These are phyloP conservation scores for Brachypalpus laphriformis DNA, from an alignment of 2,888 invertebrate genomes.

Conservation along the genomic window DNA sequence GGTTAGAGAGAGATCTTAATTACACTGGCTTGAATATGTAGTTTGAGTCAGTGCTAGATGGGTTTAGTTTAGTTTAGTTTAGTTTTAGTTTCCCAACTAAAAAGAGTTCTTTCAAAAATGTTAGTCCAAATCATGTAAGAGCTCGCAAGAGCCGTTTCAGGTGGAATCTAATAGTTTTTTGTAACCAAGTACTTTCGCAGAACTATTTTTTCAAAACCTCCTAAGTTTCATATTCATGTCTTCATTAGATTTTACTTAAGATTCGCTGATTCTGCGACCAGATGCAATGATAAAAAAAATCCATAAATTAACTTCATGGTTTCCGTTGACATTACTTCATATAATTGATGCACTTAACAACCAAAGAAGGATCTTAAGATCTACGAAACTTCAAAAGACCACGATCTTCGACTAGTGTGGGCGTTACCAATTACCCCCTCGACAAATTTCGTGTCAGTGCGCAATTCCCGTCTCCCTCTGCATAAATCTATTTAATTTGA, in stretches of 20 bases:
- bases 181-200: not conserved
- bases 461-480: conserved; percentile 4
- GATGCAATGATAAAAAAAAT: not conserved
- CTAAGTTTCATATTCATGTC: not conserved
- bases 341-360: not conserved
- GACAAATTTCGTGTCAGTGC: conserved; percentile 12
- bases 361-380: not conserved
- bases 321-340: not conserved
- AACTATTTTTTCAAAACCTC: not conserved
- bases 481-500: conserved; percentile 54
- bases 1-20: too few species aligned
- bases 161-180: too few species aligned
- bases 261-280: not conserved
- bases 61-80: too few species aligned
- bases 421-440: conserved; percentile 57
- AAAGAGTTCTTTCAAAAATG: too few species aligned
- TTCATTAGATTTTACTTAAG: not conserved
- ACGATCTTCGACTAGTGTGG: conserved; percentile 17
- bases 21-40: too few species aligned
- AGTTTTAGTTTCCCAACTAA: too few species aligned
- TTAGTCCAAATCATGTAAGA: too few species aligned
- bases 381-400: not conserved
- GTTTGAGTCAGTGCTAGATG: too few species aligned
- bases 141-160: too few species aligned
- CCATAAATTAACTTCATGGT: not conserved